Conservation (phyloP, 2,797 vertebrate species). For the Echiichthys vipera region DNA sequence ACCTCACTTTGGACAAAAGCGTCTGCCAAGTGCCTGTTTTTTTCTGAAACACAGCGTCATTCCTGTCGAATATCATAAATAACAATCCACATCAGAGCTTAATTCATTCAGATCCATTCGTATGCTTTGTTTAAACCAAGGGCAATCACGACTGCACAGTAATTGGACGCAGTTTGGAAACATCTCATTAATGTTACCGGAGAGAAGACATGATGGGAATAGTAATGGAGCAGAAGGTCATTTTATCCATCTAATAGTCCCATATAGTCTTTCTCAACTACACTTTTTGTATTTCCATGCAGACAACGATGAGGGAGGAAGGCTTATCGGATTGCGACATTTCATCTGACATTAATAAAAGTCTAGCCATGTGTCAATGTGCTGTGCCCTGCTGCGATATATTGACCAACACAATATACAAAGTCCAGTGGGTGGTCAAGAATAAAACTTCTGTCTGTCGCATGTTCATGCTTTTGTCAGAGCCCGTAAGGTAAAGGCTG, state of each 20-base stretch:
- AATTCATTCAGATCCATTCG: not conserved
- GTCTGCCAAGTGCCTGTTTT: not conserved
- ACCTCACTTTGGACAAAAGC: not conserved
- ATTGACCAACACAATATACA: not conserved
- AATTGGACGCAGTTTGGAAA: not conserved
- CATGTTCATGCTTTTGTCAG: not conserved
- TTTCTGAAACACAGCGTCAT: not conserved
- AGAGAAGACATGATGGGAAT: not conserved
- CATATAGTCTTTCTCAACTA: not conserved
- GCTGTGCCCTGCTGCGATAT: not conserved
- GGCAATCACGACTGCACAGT: not conserved
- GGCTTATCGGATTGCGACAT: not conserved
- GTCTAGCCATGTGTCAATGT: not conserved
- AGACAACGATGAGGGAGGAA: not conserved
- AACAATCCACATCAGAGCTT: not conserved
- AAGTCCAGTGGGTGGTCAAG: not conserved
- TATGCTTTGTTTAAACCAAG: not conserved
- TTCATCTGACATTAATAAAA: conserved; percentile 8
- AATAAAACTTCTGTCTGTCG: not conserved
- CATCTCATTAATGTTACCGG: not conserved
- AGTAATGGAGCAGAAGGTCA: not conserved
- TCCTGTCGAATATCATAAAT: not conserved
- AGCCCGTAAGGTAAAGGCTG: not conserved
- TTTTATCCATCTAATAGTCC: not conserved
- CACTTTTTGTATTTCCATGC: not conserved